Base-by-base conservation (phyloP, 92 coral and sea anemone genomes). In the Meandrina meandrites region DNA sequence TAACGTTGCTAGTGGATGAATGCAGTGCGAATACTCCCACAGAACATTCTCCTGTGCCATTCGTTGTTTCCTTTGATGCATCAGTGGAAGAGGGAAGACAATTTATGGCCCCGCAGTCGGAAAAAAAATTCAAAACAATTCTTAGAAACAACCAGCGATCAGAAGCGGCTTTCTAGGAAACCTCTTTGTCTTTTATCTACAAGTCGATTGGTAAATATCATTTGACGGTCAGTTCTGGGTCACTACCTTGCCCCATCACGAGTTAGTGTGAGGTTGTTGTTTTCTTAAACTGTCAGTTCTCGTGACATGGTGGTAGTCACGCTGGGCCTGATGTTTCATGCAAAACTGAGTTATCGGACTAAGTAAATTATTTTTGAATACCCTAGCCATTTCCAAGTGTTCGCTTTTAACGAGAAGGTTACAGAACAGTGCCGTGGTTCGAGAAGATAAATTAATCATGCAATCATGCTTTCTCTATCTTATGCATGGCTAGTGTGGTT, bases 21-120 rank as follows among this genome's bases (percentile, higher is more conserved):
- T 27, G 37, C 56, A 58, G 62, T 80, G 70, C 3, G 62, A 34
- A 36, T 36, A 36, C 53, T 22, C 62, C 16, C 56, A 24, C 0
- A 80, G 36, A 35, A 66, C 37, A 91, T 58, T 53, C 7, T 27
- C 54, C 62, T 36, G 84, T 80, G n/a, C 84, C 84, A 24, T 80
- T 80, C 34, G 84, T 62, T 24, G 62, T 80, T 16, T 80, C 84
- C 19, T 62, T 40, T 4, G 84, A 80, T 24, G 6, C 54, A 62
- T 40, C 54, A 19, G 62, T 57, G n/a, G 67, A 40, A 6, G 45
- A n/a, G 45, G 45, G 2, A 40, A 40, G 45, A 40, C 45, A 40
- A n/a, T n/a, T n/a, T n/a, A 58, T 30, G 51, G 31, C 15, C 27
- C 47, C 54, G 42, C 7, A n/a, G n/a, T 75, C 28, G 2, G 24